Evolutionary conservation across 1,140 invertebrate genomes (phyloP), one percentile per base, ranked within the genome.

Genomic region (Drosophila ercepeae): DNA sequence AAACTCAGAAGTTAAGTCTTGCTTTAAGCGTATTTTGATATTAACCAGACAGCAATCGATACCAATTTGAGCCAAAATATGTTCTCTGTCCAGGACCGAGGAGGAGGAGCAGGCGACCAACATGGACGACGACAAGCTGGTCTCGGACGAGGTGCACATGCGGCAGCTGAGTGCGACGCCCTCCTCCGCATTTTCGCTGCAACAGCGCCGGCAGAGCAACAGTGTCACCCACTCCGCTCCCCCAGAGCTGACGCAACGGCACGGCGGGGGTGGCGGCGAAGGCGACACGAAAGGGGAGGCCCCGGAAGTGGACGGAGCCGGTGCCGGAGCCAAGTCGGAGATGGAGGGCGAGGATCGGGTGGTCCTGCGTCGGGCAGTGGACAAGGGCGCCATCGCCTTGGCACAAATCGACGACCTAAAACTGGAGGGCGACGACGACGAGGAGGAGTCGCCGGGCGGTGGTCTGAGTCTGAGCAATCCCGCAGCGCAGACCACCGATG

Each of bases 41-140:
- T n/a, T n/a, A n/a, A n/a, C n/a, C n/a, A n/a, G n/a, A n/a, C n/a
- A n/a, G n/a, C 2, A 8, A 53, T 23, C 9, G 21, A 16, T 54
- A 54, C 3, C 29, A 7, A 57, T 18, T 58, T 23, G 11, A 21
- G 21, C 5, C 7, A 0, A 18, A 23, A 9, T 3, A 36, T n/a
- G 44, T 45, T n/a, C 4, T n/a, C 13, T 25, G 18, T 34, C 6
- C 25, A 69, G 51, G 63, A 88, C 78, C 63, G 64, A 60, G 49
- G 79, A 82, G 59, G 53, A 68, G 59, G 70, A 76, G 42, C 71
- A 79, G 36, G 60, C 77, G 45, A 68, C 70, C 70, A 90, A 67
- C 69, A 90, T 90, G 89, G 89, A 83, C 25, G 89, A 90, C 32
- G 84, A 89, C 69, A 84, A 90, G 69, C 59, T 90, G 59, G 84